Evolutionary conservation across 2,888 invertebrate species (phyloP).

Genomic region (Endomychus coccineus): DNA sequence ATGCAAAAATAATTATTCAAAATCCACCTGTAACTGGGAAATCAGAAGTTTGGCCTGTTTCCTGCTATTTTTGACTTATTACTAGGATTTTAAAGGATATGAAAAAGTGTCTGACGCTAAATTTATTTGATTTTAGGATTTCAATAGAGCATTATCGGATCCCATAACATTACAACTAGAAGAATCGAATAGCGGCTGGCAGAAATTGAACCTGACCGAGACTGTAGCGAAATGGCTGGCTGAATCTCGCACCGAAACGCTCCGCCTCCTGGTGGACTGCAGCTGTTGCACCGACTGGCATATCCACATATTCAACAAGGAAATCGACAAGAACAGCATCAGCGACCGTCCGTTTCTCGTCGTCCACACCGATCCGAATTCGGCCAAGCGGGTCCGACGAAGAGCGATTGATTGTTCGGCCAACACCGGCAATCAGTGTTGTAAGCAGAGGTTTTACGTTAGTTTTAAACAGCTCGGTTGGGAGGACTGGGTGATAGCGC

Average conservation of each 20-base stretch:
- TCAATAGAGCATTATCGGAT: constrained; percentile 50
- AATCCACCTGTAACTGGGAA: too few relatives aligned
- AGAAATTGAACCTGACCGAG: constrained; percentile 74
- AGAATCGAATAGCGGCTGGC: constrained; percentile 70
- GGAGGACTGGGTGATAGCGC: constrained; percentile 85
- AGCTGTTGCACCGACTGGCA: constrained; percentile 77
- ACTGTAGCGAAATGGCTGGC: constrained; percentile 70
- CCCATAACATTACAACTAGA: constrained; percentile 43
- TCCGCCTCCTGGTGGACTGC: constrained; percentile 77
- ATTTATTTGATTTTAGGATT: constrained; percentile 45
- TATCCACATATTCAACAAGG: constrained; percentile 51
- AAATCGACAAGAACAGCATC: constrained; percentile 42
- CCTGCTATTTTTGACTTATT: too few relatives aligned
- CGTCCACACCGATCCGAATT: constrained; percentile 66
- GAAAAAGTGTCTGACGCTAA: too few relatives aligned
- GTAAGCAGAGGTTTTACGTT: constrained; percentile 85
- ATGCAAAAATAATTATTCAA: too few relatives aligned
- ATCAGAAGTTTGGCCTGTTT: too few relatives aligned
- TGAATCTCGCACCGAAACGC: constrained; percentile 46
- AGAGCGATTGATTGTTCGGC: constrained; percentile 78
- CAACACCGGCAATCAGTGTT: constrained; percentile 66
- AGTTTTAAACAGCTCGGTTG: constrained; percentile 86
- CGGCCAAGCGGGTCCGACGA: constrained; percentile 63
- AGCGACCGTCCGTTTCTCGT: constrained; percentile 77
- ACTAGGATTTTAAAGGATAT: too few relatives aligned